phyloP scores from a whole-genome alignment of 2,113 vertebrate species.

The Martes martes region DNA sequence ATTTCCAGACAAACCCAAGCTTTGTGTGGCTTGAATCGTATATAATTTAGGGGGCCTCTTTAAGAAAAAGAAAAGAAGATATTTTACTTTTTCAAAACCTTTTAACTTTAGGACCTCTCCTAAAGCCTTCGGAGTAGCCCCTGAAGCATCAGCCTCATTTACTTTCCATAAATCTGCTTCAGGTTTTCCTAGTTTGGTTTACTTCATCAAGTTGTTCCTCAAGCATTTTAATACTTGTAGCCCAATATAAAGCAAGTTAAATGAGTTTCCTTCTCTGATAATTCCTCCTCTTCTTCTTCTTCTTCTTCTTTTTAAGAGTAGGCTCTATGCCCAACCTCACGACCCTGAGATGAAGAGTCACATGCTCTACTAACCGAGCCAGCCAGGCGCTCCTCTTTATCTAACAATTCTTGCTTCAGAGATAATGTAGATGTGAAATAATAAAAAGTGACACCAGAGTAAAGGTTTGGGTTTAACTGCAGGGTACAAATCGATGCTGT shows the following conservation, averaged over 20 bases:
- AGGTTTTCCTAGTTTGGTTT: not conserved
- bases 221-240: not conserved
- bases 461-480: not conserved
- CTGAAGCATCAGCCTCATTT: not conserved
- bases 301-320: not conserved
- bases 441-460: not conserved
- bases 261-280: not conserved
- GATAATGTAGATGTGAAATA: not conserved
- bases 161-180: not conserved
- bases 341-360: not conserved
- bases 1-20: constrained; percentile 26
- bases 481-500: not conserved
- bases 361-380: not conserved
- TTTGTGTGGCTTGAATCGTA: not conserved
- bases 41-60: not conserved
- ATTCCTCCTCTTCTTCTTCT: not conserved
- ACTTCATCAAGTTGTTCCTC: not conserved
- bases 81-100: not conserved
- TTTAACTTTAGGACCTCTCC: not conserved
- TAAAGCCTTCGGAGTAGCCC: not conserved
- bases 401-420: not conserved
- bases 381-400: not conserved
- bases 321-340: not conserved
- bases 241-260: not conserved
- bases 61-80: not conserved